Evolutionary conservation across 2,888 invertebrate species (phyloP), one percentile per base, ranked within the genome.

Genomic region (Parnassius smintheus): DNA sequence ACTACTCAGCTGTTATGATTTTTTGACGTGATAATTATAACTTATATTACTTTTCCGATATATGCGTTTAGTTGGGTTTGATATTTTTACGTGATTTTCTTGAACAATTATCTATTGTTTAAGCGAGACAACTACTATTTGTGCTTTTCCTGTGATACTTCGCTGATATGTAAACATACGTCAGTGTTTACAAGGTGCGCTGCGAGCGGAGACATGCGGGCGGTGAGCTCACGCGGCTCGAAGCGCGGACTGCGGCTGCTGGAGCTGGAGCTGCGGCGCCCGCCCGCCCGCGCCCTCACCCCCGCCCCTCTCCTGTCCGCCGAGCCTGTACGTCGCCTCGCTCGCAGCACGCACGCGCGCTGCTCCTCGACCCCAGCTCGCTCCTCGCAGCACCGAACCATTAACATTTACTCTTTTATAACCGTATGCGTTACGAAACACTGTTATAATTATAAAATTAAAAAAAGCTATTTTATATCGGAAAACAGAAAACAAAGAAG

Each of bases 241-340:
- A 60, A 60, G 64, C 50, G 58, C 56, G 54, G 25, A 55, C 59
- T 62, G 58, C 44, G 54, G 41, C n/a, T 44, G 51, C 61, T 57
- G 56, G 46, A 25, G 65, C 50, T 64, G 65, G 65, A 54, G 61
- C 68, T 60, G 61, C 54, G 56, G 41, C 53, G 9, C 11, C 50
- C 46, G 12, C n/a, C 7, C 46, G 0, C 46, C 2, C n/a, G 12
- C 46, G 46, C 46, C 10, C 46, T 9, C 13, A 13, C 8, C 8
- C 48, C 48, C 13, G n/a, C 2, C 4, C 4, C n/a, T 7, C 13
- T 0, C 7, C n/a, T 2, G 4, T 1, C 48, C 12, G 44, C 11
- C 11, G 1, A 44, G 44, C 44, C 35, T 35, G 35, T 7, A 35
- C 35, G 35, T 35, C 35, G 35, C 35, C 35, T 35, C 4, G 35